Base-by-base conservation (phyloP, 2,888 invertebrate species). In the Nemotelus pantherinus region DNA sequence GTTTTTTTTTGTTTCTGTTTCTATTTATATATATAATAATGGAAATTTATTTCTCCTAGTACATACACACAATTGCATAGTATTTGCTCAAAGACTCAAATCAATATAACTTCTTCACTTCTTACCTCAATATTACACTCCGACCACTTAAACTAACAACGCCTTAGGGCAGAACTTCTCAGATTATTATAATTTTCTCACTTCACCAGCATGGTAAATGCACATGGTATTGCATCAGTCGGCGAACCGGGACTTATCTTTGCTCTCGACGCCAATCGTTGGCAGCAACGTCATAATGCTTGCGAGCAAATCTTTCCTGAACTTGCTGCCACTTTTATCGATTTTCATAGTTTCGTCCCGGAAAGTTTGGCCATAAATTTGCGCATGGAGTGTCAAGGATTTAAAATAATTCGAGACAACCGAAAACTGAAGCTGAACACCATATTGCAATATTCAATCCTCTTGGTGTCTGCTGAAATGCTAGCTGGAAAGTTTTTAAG, bases 401-500 rank as follows among this genome's bases (percentile, higher is more conserved):
- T 76, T 76, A 76, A 76, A 76, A 76, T 76, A 76, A 76, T 76
- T 76, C 76, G 65, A 65, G 76, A 76, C 76, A 76, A 76, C 76
- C 55, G 64, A 60, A 72, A 70, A 55, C 53, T 70, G 47, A 53
- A 43, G 53, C 41, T 9, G 70, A 76, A 76, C 76, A 64, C 76
- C 76, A 76, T 76, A 76, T 76, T 76, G 76, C 76, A 76, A 63
- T 75, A 75, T 76, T 65, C 74, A 74, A 74, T 44, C 10, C 47
- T 55, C 9, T 50, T 3, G n/a, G 70, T 39, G 53, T 74, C 74
- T 74, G 74, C 39, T 43, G 50, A 74, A 74, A 47, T 74, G 74
- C 63, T 60, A 74, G 63, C 60, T 60, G 48, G 50, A 74, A 74
- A 74, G 60, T 74, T 74, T 60, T 60, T 74, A 63, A 74, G 74